phyloP scores from a whole-genome alignment of 2,113 vertebrate species.

The Orthonyx spaldingii region DNA sequence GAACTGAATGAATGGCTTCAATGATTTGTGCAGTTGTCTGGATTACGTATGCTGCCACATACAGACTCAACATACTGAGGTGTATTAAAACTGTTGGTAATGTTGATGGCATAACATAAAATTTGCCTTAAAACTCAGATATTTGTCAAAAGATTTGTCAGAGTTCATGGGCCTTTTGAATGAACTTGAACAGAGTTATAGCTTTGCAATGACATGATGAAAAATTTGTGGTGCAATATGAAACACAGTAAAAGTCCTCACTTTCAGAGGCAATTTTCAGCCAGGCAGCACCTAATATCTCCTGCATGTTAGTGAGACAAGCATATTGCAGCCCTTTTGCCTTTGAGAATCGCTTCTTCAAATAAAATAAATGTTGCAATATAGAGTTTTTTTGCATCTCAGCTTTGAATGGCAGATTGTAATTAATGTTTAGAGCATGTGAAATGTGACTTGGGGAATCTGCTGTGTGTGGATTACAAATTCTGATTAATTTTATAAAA shows the following conservation, averaged over 20 bases:
- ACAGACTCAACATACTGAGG: not conserved
- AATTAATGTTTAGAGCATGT: constrained; percentile 33
- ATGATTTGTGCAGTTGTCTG: not conserved
- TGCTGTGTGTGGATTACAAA: not conserved
- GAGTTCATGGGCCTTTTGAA: constrained; percentile 3
- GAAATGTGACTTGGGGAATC: constrained; percentile 41
- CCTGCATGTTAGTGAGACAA: not conserved
- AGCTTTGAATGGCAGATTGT: constrained; percentile 29
- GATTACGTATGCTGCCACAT: not conserved
- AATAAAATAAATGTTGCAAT: not conserved
- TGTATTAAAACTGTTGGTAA: not conserved
- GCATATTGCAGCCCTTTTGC: not conserved
- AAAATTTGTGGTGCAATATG: not conserved
- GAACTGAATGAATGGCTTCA: not conserved
- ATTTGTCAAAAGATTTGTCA: constrained; percentile 23
- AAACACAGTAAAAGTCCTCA: not conserved
- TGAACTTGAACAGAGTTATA: not conserved
- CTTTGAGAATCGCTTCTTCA: not conserved
- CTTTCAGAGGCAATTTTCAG: not conserved
- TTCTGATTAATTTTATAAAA: constrained; percentile 41
- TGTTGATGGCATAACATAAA: not conserved
- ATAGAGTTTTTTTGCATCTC: not conserved
- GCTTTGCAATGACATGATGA: not conserved
- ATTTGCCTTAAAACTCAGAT: not conserved
- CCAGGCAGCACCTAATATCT: not conserved